Evolutionary conservation across 2,113 vertebrate species (phyloP), one percentile per base, ranked within the genome.

Genomic region (Montifringilla adamsi): DNA sequence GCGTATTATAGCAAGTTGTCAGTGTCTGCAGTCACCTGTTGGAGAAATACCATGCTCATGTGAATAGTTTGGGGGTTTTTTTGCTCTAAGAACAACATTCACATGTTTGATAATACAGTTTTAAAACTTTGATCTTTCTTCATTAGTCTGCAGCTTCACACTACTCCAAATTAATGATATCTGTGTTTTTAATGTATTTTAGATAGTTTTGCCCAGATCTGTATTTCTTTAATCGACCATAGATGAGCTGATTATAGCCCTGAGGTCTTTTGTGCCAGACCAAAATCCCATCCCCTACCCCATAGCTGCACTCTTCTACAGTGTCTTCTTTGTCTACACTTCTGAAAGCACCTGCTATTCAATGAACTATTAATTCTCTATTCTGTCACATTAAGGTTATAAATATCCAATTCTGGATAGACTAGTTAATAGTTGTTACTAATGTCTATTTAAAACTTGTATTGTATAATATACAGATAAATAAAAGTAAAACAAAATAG

Each of bases 1-100:
- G 1, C 1, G 1, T 21, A 2, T n/a, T n/a, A 33, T 3, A 67
- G 10, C 1, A 11, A 52, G 15, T 8, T 53, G 11, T 72, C 17
- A 77, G 23, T 19, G 9, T 58, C 58, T 76, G 11, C 10, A 52
- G 30, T 50, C 46, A 26, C 16, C 14, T 56, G 3, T 8, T 52
- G 23, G 30, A 84, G 26, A 52, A 90, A 50, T 23, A 60, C 4
- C 5, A 19, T n/a, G 14, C 0, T 75, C 6, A 31, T 43, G 16
- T 44, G 72, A 26, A 41, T 62, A 1, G 1, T 50, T 66, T 66
- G 41, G 13, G 13, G 13, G 13, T 1, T 68, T 62, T 67, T 50
- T 24, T 69, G 8, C 7, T 80, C 33, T 41, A 70, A 37, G 14
- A 82, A 39, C 0, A 67, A 53, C 14, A 5, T 77, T 81, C 59